These are phyloP conservation scores for Yasuhikotakia modesta DNA, from an alignment of 2,797 vertebrate species.

Conservation along the genomic window DNA sequence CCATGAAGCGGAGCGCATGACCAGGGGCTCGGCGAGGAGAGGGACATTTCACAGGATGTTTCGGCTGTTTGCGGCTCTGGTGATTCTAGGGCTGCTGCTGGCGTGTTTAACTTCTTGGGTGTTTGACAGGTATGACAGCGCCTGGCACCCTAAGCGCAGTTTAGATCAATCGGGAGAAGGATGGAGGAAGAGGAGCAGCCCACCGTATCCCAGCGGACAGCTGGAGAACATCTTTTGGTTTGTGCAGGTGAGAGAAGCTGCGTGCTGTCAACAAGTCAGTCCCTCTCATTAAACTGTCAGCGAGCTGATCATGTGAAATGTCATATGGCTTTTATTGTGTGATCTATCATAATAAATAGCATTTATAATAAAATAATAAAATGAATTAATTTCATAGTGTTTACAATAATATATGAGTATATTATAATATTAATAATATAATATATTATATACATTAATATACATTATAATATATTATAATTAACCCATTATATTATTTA, in stretches of 20 bases:
- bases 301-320: conserved; percentile 9
- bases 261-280: background rate
- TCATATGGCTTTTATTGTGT: conserved; percentile 21
- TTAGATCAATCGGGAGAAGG: conserved; percentile 60
- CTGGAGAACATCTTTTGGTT: conserved; percentile 86
- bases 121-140: conserved; percentile 79
- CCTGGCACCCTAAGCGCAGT: conserved; percentile 76
- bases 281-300: background rate
- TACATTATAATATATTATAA: no score
- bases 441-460: no score
- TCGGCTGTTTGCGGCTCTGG: conserved; percentile 74
- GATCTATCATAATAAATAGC: conserved; percentile 20
- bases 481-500: no score
- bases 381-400: no score
- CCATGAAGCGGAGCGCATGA: background rate
- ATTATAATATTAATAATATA: no score
- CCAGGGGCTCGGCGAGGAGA: background rate
- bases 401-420: no score
- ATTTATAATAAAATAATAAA: background rate
- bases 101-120: conserved; percentile 79
- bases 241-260: conserved; percentile 82
- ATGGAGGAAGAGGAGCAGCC: conserved; percentile 47
- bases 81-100: conserved; percentile 75
- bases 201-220: conserved; percentile 77
- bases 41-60: conserved; percentile 72